phyloP scores from a whole-genome alignment of 2,888 invertebrate species.

The Chrysomela aeneicollis region DNA sequence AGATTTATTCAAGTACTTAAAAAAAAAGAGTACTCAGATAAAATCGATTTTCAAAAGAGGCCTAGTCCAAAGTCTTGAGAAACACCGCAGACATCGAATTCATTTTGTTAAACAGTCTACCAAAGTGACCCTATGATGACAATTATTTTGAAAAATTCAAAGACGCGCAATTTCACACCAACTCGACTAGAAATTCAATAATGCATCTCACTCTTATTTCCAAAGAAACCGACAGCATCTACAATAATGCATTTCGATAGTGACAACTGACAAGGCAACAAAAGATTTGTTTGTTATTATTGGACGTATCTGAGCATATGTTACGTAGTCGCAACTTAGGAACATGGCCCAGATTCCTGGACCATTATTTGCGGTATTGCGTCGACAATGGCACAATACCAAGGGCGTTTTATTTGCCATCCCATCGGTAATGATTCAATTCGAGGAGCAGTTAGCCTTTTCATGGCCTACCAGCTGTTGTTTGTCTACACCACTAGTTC shows the following conservation, averaged over 20 bases:
- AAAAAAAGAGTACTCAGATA: too few relatives aligned
- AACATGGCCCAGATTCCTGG: slow-evolving; percentile 40
- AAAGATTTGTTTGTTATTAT: slow-evolving; percentile 43
- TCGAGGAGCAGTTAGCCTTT: slow-evolving; percentile 60
- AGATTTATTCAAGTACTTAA: too few relatives aligned
- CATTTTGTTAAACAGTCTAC: too few relatives aligned
- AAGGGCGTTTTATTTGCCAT: slow-evolving; percentile 62
- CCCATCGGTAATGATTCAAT: slow-evolving; percentile 62
- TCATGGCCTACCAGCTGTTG: slow-evolving; percentile 59
- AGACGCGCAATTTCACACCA: not conserved
- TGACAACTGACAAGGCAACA: slow-evolving; percentile 15
- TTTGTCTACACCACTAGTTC: slow-evolving; percentile 48
- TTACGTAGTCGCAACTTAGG: slow-evolving; percentile 38
- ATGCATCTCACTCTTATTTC: not conserved
- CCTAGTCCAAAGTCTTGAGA: too few relatives aligned
- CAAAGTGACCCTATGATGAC: too few relatives aligned
- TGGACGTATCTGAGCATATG: slow-evolving; percentile 42
- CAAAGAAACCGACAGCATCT: too few relatives aligned
- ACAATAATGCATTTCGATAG: too few relatives aligned
- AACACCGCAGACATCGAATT: too few relatives aligned
- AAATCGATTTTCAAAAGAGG: too few relatives aligned
- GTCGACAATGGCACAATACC: slow-evolving; percentile 54
- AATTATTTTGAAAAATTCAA: too few relatives aligned
- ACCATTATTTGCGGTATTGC: slow-evolving; percentile 51
- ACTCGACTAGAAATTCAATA: not conserved